A percentile compares a stretch with the other conserved stretches of the same genome.
These are phyloP conservation scores for Tachina lurida DNA, from an alignment of 2,888 invertebrate genomes.

Conservation along the genomic window DNA sequence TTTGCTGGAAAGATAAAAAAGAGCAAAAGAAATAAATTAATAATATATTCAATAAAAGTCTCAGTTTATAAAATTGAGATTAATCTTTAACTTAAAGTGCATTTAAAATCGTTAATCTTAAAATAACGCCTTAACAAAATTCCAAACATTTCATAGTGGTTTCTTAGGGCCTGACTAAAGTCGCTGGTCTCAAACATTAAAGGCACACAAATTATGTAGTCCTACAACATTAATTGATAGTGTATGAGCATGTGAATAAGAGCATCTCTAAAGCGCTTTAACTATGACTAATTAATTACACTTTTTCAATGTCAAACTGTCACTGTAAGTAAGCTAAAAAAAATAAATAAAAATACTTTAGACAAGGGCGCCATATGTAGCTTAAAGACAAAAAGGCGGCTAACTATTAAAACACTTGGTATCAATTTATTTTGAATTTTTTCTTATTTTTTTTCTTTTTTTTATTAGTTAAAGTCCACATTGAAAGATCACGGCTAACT, in stretches of 20 bases:
- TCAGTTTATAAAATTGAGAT: conserved; percentile 18
- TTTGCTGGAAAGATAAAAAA: conserved; percentile 89
- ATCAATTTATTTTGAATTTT: background rate
- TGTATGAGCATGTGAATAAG: conserved; percentile 49
- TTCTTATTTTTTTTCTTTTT: background rate
- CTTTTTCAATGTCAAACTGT: conserved; percentile 79
- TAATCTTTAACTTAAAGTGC: conserved; percentile 51
- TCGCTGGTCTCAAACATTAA: conserved; percentile 18
- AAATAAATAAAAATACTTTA: background rate
- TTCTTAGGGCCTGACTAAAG: background rate
- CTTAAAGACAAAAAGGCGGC: conserved; percentile 45
- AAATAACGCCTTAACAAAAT: conserved; percentile 1
- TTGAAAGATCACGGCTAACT: conserved; percentile 28
- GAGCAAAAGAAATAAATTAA: conserved; percentile 69
- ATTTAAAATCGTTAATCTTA: conserved; percentile 49
- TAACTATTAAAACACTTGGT: conserved; percentile 18
- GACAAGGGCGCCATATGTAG: conserved; percentile 65
- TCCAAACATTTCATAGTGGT: background rate
- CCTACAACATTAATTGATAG: conserved; percentile 66
- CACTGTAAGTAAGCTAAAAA: conserved; percentile 56
- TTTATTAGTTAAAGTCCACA: background rate
- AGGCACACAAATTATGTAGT: conserved; percentile 52
- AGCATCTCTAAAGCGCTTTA: conserved; percentile 60
- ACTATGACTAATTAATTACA: conserved; percentile 78
- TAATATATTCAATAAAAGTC: conserved; percentile 72